Percentiles rank a stretch among this genome's conserved stretches.
Conservation (phyloP, 2,797 vertebrate species). For the Graptemys geographica region DNA sequence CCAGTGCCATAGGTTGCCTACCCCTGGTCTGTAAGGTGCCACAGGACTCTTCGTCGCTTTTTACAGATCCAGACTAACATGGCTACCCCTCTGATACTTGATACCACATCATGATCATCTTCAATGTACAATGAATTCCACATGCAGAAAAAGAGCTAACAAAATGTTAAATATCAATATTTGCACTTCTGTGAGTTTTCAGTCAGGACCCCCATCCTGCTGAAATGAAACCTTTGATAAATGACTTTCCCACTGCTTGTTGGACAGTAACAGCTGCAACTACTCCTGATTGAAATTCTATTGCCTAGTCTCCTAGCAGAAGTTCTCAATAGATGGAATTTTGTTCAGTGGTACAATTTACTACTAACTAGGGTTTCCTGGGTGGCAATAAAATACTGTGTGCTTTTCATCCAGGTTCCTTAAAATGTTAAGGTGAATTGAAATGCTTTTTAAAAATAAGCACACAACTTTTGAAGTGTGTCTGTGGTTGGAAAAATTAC, state of each 20-base stretch:
- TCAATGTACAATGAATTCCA: background rate
- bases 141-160: background rate
- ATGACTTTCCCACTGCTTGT: rapidly evolving
- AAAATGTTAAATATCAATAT: rapidly evolving
- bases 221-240: rapidly evolving
- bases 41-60: too few species aligned
- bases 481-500: background rate
- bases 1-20: too few species aligned
- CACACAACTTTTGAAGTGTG: too few species aligned
- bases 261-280: rapidly evolving
- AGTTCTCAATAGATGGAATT: rapidly evolving
- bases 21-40: too few species aligned
- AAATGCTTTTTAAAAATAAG: rapidly evolving
- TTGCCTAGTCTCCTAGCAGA: rapidly evolving
- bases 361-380: background rate
- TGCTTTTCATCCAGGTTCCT: background rate
- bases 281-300: background rate
- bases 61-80: too few species aligned
- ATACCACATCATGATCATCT: too few species aligned
- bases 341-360: rapidly evolving
- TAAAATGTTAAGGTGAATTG: rapidly evolving
- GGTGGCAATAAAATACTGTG: background rate
- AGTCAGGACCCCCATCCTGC: background rate
- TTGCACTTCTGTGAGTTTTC: background rate
- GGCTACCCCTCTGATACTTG: too few species aligned